Evolutionary conservation across 92 coral and sea anemone genomes (phyloP).

Genomic region (Micromussa lordhowensis): DNA sequence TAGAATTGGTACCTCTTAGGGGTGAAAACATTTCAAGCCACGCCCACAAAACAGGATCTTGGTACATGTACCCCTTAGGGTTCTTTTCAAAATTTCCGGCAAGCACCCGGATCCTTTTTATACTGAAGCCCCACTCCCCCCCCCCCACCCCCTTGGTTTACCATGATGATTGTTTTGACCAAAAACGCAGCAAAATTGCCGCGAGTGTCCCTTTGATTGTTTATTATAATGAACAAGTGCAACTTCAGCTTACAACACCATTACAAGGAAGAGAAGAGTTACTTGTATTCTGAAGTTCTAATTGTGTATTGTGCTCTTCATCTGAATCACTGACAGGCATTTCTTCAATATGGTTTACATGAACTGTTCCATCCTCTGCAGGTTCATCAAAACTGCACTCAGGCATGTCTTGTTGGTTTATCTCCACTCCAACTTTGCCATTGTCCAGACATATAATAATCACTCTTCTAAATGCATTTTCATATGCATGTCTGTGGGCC

Average conservation of each 20-base stretch:
- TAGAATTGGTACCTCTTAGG: no score
- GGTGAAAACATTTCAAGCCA: no score
- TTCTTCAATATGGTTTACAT: slow-evolving; percentile 71
- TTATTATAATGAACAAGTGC: no score
- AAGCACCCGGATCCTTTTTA: no score
- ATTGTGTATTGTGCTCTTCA: not conserved
- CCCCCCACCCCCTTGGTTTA: no score
- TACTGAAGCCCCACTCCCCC: no score
- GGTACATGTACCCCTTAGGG: no score
- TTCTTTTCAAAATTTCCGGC: no score
- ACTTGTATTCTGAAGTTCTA: not conserved
- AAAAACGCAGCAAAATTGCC: no score
- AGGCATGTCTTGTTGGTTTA: slow-evolving; percentile 66
- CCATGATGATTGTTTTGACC: no score
- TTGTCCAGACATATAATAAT: slow-evolving; percentile 71
- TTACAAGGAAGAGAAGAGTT: not conserved
- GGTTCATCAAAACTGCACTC: slow-evolving; percentile 45
- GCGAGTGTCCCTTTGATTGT: no score
- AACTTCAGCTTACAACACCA: not conserved
- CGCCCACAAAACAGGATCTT: no score
- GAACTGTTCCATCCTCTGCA: slow-evolving; percentile 60
- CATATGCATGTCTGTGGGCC: slow-evolving; percentile 86
- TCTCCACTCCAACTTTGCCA: slow-evolving; percentile 85
- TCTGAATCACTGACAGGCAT: slow-evolving; percentile 28
- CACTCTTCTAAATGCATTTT: slow-evolving; percentile 85